Conservation (phyloP, 2,113 vertebrate species). For the Gopherus flavomarginatus region DNA sequence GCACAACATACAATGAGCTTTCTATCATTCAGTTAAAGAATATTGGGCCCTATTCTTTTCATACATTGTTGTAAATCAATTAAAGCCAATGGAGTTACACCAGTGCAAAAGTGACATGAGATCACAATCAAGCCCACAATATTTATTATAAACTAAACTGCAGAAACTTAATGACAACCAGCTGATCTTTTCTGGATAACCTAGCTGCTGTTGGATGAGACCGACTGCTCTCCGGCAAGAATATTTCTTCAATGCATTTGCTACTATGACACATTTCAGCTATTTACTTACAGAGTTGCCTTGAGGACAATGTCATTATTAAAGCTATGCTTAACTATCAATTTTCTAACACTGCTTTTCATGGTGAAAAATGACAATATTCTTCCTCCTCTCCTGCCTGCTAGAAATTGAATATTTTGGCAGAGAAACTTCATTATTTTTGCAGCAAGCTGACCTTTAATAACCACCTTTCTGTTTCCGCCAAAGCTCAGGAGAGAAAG, state of each 20-base stretch:
- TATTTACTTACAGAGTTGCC: background rate
- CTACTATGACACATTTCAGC: background rate
- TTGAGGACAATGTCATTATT: background rate
- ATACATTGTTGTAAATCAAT: background rate
- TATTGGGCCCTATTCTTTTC: background rate
- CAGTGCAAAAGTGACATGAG: background rate
- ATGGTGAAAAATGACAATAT: background rate
- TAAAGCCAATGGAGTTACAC: background rate
- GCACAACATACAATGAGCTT: accelerated
- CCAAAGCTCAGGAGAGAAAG: slow-evolving; percentile 12
- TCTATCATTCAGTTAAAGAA: background rate
- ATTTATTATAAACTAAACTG: background rate
- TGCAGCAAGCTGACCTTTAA: background rate
- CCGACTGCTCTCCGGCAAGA: background rate
- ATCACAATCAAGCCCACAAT: background rate
- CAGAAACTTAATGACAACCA: background rate
- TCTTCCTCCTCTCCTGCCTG: background rate
- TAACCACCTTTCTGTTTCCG: background rate
- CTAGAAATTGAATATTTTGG: background rate
- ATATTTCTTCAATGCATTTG: background rate
- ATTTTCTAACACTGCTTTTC: slow-evolving; percentile 2
- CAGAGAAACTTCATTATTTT: background rate
- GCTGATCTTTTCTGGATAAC: background rate
- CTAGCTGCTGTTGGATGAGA: background rate
- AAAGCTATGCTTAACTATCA: background rate